phyloP scores from a whole-genome alignment of 2,797 vertebrate species.

The Xenopus petersii region DNA sequence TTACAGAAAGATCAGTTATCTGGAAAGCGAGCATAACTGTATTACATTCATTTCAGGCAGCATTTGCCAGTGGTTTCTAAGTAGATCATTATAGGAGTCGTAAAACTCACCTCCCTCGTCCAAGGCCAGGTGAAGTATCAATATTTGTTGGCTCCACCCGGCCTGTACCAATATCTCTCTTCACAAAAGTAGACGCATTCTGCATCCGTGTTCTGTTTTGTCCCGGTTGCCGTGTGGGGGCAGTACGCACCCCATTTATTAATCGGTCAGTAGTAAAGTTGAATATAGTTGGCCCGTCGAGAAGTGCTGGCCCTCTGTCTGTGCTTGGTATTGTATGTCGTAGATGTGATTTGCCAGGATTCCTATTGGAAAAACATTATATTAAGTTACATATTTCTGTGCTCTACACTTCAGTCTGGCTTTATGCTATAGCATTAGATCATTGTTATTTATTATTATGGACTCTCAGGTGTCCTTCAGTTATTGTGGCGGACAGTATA shows the following conservation, averaged over 20 bases:
- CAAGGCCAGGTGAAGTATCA: constrained; percentile 75
- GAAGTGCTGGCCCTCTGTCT: constrained; percentile 74
- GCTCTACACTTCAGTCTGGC: too few relatives aligned
- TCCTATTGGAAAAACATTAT: constrained; percentile 68
- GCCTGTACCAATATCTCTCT: constrained; percentile 70
- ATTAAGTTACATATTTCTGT: too few relatives aligned
- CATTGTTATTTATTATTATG: too few relatives aligned
- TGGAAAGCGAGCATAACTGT: too few relatives aligned
- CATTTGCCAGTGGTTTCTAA: too few relatives aligned
- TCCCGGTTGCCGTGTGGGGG: constrained; percentile 68
- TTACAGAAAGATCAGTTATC: too few relatives aligned
- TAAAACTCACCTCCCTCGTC: constrained; percentile 78
- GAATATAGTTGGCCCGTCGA: constrained; percentile 76
- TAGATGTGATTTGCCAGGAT: constrained; percentile 89
- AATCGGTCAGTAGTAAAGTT: constrained; percentile 80
- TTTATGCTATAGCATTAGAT: too few relatives aligned
- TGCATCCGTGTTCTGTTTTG: constrained; percentile 71
- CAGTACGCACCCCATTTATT: constrained; percentile 68
- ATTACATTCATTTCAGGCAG: too few relatives aligned
- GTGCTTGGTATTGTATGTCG: constrained; percentile 76
- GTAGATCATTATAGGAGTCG: too few relatives aligned
- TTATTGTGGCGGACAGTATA: too few relatives aligned
- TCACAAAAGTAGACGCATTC: constrained; percentile 65
- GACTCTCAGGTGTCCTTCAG: too few relatives aligned
- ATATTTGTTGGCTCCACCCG: constrained; percentile 76